These are phyloP conservation scores for Macrostomum lignano DNA, from an alignment of 1,140 invertebrate genomes.

Conservation along the genomic window DNA sequence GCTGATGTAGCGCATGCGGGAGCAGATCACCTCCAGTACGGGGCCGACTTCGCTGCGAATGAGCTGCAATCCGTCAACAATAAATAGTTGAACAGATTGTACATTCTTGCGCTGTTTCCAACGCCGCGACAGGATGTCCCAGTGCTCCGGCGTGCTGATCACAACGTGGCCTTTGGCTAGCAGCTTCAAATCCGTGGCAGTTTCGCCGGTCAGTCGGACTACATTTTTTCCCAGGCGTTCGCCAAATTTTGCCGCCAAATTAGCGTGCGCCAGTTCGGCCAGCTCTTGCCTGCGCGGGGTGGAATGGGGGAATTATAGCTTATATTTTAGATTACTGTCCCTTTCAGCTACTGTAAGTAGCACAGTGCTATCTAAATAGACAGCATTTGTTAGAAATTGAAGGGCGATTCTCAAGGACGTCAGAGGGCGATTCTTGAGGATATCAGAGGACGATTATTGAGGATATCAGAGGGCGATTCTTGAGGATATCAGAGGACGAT, in stretches of 20 bases:
- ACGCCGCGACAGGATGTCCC: slow-evolving; percentile 81
- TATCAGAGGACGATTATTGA: no score
- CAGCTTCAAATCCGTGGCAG: slow-evolving; percentile 74
- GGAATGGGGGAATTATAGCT: no score
- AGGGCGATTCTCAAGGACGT: no score
- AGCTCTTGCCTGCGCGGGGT: slow-evolving; percentile 64
- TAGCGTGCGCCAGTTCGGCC: slow-evolving; percentile 58
- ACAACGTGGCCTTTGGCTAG: slow-evolving; percentile 61
- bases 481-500: no score
- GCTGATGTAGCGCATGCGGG: slow-evolving; percentile 80
- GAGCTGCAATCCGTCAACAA: slow-evolving; percentile 80
- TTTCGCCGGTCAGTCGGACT: slow-evolving; percentile 83
- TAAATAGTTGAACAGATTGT: slow-evolving; percentile 52
- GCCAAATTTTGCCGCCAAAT: slow-evolving; percentile 68
- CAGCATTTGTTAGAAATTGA: no score
- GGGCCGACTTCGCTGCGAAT: slow-evolving; percentile 37
- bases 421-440: no score
- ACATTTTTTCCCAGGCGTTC: slow-evolving; percentile 46
- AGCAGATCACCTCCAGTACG: slow-evolving; percentile 81
- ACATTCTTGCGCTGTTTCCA: slow-evolving; percentile 98
- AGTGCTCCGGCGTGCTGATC: slow-evolving; percentile 81
- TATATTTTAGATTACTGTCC: no score
- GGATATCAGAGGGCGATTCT: no score
- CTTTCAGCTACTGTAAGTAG: no score
- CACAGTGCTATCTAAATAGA: no score